Evolutionary conservation across 2,113 vertebrate species (phyloP).

Genomic region (Stegostoma tigrinum): DNA sequence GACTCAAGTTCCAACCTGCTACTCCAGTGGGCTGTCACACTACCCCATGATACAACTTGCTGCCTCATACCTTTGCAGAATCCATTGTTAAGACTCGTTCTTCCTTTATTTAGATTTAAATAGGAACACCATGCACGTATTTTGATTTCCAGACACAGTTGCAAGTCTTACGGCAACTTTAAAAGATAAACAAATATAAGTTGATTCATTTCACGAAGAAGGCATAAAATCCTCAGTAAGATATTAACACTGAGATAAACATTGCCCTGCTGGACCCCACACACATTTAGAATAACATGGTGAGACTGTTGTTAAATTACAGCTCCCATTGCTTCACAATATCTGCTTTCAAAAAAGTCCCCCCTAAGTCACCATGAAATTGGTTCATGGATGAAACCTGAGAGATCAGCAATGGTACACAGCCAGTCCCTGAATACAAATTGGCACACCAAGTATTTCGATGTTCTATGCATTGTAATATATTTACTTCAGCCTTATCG

Average conservation of each 20-base stretch:
- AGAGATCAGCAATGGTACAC: background rate
- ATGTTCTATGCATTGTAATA: background rate
- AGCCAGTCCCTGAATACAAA: background rate
- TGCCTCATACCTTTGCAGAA: too few relatives aligned
- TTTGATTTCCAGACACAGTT: background rate
- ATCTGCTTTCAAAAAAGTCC: background rate
- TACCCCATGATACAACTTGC: too few relatives aligned
- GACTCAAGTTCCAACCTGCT: too few relatives aligned
- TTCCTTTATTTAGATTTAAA: too few relatives aligned
- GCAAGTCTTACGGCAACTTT: background rate
- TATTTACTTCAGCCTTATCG: background rate
- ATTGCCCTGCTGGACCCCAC: background rate
- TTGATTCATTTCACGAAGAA: background rate
- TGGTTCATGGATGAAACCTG: slow-evolving; percentile 12
- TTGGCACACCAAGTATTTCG: background rate
- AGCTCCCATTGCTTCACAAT: background rate
- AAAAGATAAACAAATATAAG: background rate
- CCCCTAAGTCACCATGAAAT: slow-evolving; percentile 24
- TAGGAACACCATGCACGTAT: background rate
- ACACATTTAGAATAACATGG: slow-evolving; percentile 1
- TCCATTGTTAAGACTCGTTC: too few relatives aligned
- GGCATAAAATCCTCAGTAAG: background rate
- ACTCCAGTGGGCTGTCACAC: too few relatives aligned
- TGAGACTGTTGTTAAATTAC: background rate
- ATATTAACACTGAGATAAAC: background rate